Evolutionary conservation across 2,888 invertebrate species (phyloP), one percentile per base, ranked within the genome.

Genomic region (Drosophila anomalata): DNA sequence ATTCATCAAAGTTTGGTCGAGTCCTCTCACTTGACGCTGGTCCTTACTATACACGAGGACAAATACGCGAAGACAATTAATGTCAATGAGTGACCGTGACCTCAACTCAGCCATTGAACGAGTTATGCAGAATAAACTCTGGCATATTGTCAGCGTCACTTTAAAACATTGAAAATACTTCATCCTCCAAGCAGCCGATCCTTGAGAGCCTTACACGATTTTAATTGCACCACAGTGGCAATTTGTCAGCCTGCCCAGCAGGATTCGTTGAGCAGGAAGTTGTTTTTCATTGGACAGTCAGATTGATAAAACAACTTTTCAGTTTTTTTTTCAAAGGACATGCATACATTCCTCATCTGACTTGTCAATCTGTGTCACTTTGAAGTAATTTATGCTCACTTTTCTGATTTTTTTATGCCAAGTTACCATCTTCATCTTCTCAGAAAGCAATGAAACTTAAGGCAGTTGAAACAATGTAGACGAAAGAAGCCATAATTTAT

Each of bases 201-300:
- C 73, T 65, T 76, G 73, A 70, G 36, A 66, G 31, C 63, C 73
- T 73, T 61, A 60, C 69, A 79, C 69, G 53, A 70, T 73, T 76
- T 79, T 85, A 86, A 84, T 84, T 86, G 80, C 78, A 82, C 73
- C 73, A 78, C 59, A 67, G 62, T 69, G 52, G 51, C 83, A 79
- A 85, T 83, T 80, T 83, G 78, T 81, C 87, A 68, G 56, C 2
- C 50, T 20, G 29, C 39, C 44, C 17, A 14, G 36, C 36, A n/a
- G 36, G 36, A 36, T 36, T 7, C 6, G 36, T 33, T 4, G 33
- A 33, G 11, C 11, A 8, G 4, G 12, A 33, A 33, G 33, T 36
- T 36, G 2, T 7, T 36, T 36, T 50, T 61, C 31, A 41, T 24
- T 39, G 20, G 26, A 11, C 48, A 41, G 47, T 48, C 31, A 14